These are phyloP conservation scores for Parnassius smintheus DNA, from an alignment of 2,888 invertebrate species.

Conservation along the genomic window DNA sequence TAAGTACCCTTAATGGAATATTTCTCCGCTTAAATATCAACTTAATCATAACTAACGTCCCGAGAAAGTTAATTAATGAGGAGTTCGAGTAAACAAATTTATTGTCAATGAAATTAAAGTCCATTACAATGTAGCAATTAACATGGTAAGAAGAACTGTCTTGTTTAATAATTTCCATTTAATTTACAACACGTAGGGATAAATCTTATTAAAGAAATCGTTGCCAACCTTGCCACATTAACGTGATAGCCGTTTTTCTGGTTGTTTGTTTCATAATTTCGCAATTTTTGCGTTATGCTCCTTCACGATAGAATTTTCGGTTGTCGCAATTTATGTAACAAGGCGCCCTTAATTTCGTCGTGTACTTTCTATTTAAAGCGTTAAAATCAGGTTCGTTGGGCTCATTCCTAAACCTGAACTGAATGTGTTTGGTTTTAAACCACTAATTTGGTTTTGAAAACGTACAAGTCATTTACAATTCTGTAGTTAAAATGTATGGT, in stretches of 20 bases:
- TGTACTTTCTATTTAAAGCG: constrained; percentile 17
- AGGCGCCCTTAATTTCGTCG: constrained; percentile 14
- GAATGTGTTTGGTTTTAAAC: neutral
- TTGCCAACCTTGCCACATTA: constrained; percentile 17
- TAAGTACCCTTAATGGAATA: constrained; percentile 22
- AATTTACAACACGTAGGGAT: constrained; percentile 23
- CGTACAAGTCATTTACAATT: too few species aligned
- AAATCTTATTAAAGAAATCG: constrained; percentile 23
- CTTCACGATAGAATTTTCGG: constrained; percentile 17
- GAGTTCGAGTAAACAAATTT: constrained; percentile 21
- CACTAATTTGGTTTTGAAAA: too few species aligned
- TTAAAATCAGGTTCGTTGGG: neutral
- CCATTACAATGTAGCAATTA: constrained; percentile 11
- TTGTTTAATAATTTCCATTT: constrained; percentile 21
- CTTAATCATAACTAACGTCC: constrained; percentile 23
- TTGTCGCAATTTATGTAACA: constrained; percentile 19
- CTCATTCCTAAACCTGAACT: constrained; percentile 10
- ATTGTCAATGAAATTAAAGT: constrained; percentile 15
- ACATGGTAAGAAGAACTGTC: constrained; percentile 7
- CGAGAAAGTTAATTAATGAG: constrained; percentile 25
- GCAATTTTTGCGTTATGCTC: constrained; percentile 14
- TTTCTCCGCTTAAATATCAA: constrained; percentile 19
- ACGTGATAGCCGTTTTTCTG: constrained; percentile 27
- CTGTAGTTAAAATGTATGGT: too few species aligned
- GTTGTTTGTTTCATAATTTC: constrained; percentile 22